Conservation (phyloP, 2,797 vertebrate species). For the Distichodus sexfasciatus region DNA sequence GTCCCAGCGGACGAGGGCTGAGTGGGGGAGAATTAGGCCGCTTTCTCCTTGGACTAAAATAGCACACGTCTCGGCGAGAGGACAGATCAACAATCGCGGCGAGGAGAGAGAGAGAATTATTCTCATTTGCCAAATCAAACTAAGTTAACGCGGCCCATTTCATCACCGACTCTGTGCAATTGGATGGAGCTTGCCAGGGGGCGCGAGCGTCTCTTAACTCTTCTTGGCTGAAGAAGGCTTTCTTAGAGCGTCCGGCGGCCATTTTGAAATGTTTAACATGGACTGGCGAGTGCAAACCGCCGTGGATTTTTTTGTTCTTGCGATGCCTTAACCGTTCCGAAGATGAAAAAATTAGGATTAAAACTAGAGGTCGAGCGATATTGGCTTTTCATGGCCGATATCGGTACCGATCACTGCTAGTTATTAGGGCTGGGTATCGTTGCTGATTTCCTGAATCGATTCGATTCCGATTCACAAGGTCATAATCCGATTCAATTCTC, state of each 20-base stretch:
- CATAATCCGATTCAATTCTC: too few relatives aligned
- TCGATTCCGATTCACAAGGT: too few relatives aligned
- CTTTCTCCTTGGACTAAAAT: slow-evolving; percentile 73
- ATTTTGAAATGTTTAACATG: neutral
- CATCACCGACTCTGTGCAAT: neutral
- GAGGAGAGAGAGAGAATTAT: slow-evolving; percentile 54
- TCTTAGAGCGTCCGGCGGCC: neutral
- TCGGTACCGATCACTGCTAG: too few relatives aligned
- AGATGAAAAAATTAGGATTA: too few relatives aligned
- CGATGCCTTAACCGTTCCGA: too few relatives aligned
- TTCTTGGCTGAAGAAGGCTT: neutral
- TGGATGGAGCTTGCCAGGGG: neutral
- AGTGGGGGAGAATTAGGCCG: slow-evolving; percentile 68
- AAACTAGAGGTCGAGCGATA: too few relatives aligned
- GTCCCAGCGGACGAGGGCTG: slow-evolving; percentile 65
- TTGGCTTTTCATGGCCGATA: too few relatives aligned
- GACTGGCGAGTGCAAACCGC: neutral
- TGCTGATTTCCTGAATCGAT: too few relatives aligned
- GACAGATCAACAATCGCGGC: slow-evolving; percentile 47
- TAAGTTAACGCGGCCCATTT: neutral
- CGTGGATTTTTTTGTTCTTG: neutral
- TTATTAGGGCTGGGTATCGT: too few relatives aligned
- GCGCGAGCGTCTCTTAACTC: neutral
- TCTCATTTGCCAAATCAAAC: slow-evolving; percentile 43
- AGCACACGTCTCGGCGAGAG: slow-evolving; percentile 57